These are phyloP conservation scores for Tetanocera ferruginea DNA, from an alignment of 2,888 invertebrate species.

Conservation along the genomic window DNA sequence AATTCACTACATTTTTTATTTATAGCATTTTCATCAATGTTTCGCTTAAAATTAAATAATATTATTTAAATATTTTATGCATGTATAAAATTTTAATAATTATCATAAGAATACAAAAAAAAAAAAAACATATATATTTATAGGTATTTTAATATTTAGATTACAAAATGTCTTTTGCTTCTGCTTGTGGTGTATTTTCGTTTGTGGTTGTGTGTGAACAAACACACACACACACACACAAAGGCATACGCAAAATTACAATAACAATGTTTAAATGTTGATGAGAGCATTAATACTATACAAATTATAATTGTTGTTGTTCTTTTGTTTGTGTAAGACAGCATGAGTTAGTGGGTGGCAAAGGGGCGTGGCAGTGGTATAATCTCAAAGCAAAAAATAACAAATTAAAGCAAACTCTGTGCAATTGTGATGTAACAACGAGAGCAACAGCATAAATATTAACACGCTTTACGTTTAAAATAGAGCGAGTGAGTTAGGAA, in stretches of 20 bases:
- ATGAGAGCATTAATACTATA: neutral
- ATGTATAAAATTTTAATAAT: conserved; percentile 44
- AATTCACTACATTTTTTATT: conserved; percentile 67
- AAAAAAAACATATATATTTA: conserved; percentile 17
- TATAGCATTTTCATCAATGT: conserved; percentile 63
- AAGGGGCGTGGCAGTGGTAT: conserved; percentile 14
- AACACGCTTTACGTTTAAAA: neutral
- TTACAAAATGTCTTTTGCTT: conserved; percentile 35
- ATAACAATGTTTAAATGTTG: conserved; percentile 11
- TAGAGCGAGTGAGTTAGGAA: conserved; percentile 31
- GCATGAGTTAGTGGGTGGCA: neutral
- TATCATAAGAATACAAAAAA: conserved; percentile 6
- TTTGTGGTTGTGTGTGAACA: neutral
- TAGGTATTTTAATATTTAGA: conserved; percentile 6
- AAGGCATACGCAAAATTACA: neutral
- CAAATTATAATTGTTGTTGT: neutral
- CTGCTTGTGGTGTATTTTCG: conserved; percentile 33
- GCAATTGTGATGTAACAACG: neutral
- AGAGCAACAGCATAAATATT: neutral
- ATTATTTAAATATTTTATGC: conserved; percentile 49
- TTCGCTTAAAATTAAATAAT: conserved; percentile 61
- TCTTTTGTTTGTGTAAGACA: neutral
- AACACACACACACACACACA: neutral
- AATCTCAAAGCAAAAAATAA: neutral
- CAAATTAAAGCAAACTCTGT: neutral